Percentiles rank a stretch among this genome's conserved stretches.
phyloP scores from a whole-genome alignment of 2,888 invertebrate species.

The Aporophyla lueneburgensis region DNA sequence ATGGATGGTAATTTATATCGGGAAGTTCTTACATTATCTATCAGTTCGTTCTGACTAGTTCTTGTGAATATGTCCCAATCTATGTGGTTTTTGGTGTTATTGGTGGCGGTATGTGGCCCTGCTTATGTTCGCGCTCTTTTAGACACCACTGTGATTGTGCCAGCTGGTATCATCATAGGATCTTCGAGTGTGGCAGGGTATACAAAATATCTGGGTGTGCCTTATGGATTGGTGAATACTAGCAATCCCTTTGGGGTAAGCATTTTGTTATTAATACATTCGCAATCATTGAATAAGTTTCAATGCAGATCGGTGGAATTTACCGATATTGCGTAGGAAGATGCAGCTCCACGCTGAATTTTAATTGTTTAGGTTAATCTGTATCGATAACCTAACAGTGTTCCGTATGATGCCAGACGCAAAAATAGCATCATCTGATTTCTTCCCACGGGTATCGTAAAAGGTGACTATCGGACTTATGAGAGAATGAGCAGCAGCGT shows the following conservation, averaged over 20 bases:
- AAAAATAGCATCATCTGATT: too few relatives aligned
- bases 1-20: background rate
- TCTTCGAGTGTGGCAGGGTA: conserved; percentile 38
- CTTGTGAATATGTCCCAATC: background rate
- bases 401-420: too few relatives aligned
- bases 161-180: conserved; percentile 29
- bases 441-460: too few relatives aligned
- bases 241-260: conserved; percentile 57
- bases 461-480: too few relatives aligned
- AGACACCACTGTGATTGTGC: background rate
- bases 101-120: too few relatives aligned
- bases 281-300: too few relatives aligned
- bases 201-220: conserved; percentile 45
- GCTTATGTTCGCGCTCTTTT: background rate
- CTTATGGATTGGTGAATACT: conserved; percentile 47
- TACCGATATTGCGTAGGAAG: too few relatives aligned
- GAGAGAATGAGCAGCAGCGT: too few relatives aligned
- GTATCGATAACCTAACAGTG: too few relatives aligned
- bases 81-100: background rate
- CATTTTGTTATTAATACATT: background rate
- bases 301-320: too few relatives aligned
- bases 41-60: background rate
- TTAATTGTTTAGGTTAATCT: too few relatives aligned
- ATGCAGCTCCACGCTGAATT: too few relatives aligned
- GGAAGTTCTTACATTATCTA: background rate